A percentile compares a stretch with the other conserved stretches of the same genome.
Evolutionary conservation across 2,888 invertebrate species (phyloP).

Genomic region (Deilephila elpenor): DNA sequence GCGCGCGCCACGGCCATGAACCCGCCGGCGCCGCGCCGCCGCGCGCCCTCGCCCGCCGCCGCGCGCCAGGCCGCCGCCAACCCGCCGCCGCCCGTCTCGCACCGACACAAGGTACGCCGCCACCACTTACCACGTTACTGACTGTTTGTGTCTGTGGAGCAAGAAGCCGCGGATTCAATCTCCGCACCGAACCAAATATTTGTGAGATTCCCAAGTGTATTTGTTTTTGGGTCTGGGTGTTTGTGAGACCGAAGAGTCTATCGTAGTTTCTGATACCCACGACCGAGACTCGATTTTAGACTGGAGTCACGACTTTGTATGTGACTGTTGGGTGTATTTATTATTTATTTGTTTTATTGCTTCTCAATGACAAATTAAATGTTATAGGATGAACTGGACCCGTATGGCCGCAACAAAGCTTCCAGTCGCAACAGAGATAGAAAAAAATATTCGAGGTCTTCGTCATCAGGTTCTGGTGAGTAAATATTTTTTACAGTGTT

Average conservation of each 20-base stretch:
- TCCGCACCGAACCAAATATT: too few relatives aligned
- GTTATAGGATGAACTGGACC: conserved; percentile 74
- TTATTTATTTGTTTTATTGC: too few relatives aligned
- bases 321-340: too few relatives aligned
- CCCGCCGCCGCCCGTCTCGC: conserved; percentile 83
- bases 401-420: conserved; percentile 72
- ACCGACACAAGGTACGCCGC: conserved; percentile 73
- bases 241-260: too few relatives aligned
- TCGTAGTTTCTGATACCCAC: too few relatives aligned
- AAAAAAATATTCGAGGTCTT: conserved; percentile 79
- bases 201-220: too few relatives aligned
- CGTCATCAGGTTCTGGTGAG: conserved; percentile 79
- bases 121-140: not conserved
- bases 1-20: conserved; percentile 90
- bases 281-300: too few relatives aligned
- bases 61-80: conserved; percentile 83
- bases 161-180: too few relatives aligned
- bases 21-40: conserved; percentile 88
- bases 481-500: not conserved
- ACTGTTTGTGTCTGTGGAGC: too few relatives aligned
- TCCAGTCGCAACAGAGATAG: conserved; percentile 67
- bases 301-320: too few relatives aligned
- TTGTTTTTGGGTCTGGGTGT: too few relatives aligned
- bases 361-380: conserved; percentile 22
- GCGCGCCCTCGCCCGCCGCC: conserved; percentile 76